Evolutionary conservation across 1,140 invertebrate genomes (phyloP), one percentile per base, ranked within the genome.

Genomic region (Berghia stephanieae): DNA sequence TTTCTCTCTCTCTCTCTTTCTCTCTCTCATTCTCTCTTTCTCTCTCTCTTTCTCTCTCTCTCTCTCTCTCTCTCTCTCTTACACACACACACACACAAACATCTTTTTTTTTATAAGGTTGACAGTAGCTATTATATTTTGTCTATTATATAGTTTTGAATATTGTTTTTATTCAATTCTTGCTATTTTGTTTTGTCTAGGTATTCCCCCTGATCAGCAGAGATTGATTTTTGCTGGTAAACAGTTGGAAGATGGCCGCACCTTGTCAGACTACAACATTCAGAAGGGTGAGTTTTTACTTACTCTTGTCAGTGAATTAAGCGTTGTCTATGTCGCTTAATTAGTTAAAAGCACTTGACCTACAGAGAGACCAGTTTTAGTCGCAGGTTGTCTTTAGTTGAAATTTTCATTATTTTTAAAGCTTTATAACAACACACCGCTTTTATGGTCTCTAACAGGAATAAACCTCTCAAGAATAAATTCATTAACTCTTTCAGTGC

Each of bases 211-310:
- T 55, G 89, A 91, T 79, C 89, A 90, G 78, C 87, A 89, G 77
- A 77, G 87, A 73, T 69, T 88, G 66, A 88, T 89, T 80, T 88
- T 87, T 89, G 95, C 86, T 79, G 96, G 96, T 49, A 96, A 96
- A 89, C 95, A 97, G 90, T 89, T 98, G 73, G 96, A 97, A 91
- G 96, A 98, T 93, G 95, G 95, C 6, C 92, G 95, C 57, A 97
- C 95, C 4, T 86, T 92, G 0, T 88, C 86, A 2, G 91, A 92
- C 70, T 93, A 93, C 76, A 93, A 94, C 82, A 94, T 94, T 77
- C 93, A 94, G 81, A 94, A 97, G 81, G 94, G 79, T 80, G 4
- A 60, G 31, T n/a, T 60, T 60, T 8, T 60, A 60, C 31, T 60
- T 24, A 13, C 10, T 34, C 4, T 68, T 68, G 66, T 10, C 40